Conservation (phyloP, 2,797 vertebrate genomes). For the Pelochelys cantorii region DNA sequence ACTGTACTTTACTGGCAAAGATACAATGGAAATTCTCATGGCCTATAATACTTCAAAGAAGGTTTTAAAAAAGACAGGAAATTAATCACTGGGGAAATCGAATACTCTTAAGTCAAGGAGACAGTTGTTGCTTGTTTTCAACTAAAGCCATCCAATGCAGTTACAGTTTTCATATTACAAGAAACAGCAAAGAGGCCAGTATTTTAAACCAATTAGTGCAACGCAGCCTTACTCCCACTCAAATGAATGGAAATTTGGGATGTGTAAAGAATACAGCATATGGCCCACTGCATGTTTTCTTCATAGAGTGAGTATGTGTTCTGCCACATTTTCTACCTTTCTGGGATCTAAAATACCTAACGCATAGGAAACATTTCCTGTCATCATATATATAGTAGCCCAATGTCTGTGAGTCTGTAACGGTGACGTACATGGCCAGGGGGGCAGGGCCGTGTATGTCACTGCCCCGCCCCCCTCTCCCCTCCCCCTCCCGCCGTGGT, state of each 20-base stretch:
- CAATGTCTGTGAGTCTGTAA: no score
- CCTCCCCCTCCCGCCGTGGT: no score
- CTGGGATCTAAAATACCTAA: background rate
- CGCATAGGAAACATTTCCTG: background rate
- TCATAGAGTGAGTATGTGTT: background rate
- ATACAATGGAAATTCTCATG: background rate
- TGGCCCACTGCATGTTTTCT: background rate
- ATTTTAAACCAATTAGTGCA: background rate
- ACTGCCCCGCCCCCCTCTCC: no score
- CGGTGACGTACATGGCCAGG: no score
- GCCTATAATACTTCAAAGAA: background rate
- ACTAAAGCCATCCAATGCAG: fast-evolving
- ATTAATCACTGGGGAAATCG: background rate
- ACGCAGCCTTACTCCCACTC: background rate
- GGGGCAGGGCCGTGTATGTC: no score
- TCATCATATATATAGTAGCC: no score
- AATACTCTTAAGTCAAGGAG: background rate
- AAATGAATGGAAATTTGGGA: background rate
- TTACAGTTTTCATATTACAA: background rate
- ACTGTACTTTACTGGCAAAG: background rate
- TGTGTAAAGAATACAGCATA: background rate
- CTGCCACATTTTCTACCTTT: background rate
- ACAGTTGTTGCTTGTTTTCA: background rate
- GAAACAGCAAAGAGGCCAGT: fast-evolving
- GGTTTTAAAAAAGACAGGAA: background rate